Evolutionary conservation across 92 coral and sea anemone genomes (phyloP).

Genomic region (Epizoanthus ramosus): DNA sequence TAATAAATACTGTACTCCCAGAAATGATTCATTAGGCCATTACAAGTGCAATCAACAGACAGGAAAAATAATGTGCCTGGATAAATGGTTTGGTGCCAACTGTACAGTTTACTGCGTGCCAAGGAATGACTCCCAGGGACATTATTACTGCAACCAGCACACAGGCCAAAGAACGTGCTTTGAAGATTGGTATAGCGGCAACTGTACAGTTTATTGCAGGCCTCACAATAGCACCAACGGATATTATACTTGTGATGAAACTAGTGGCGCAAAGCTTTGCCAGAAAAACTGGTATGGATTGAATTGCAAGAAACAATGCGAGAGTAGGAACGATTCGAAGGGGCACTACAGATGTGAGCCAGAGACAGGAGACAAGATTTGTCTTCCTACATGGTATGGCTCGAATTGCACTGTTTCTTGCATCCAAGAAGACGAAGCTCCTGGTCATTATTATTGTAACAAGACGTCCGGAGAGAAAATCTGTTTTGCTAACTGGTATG

Average conservation of each 20-base stretch:
- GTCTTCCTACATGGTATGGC: constrained; percentile 44
- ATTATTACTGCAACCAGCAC: constrained; percentile 38
- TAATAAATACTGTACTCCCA: constrained; percentile 23
- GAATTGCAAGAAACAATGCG: constrained; percentile 2
- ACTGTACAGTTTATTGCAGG: constrained; percentile 23
- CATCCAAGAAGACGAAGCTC: background rate
- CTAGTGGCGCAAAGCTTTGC: constrained; percentile 8
- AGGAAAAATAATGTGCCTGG: constrained; percentile 40
- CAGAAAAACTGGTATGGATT: constrained; percentile 19
- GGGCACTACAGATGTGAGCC: constrained; percentile 17
- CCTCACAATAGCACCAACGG: background rate
- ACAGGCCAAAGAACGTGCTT: constrained; percentile 33
- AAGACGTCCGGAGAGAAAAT: constrained; percentile 52
- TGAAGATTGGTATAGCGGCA: constrained; percentile 24
- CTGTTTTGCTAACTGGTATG: constrained; percentile 63
- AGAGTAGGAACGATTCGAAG: background rate
- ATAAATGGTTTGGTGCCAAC: constrained; percentile 53
- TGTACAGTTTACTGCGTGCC: constrained; percentile 48
- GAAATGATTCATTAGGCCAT: constrained; percentile 45
- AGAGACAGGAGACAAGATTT: constrained; percentile 38
- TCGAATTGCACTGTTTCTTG: constrained; percentile 35
- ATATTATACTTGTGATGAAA: constrained; percentile 22
- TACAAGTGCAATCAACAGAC: constrained; percentile 41
- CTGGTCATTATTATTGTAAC: constrained; percentile 69
- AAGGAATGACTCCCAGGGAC: constrained; percentile 36